Conservation (phyloP, 2,113 vertebrate genomes). For the Ia io region DNA sequence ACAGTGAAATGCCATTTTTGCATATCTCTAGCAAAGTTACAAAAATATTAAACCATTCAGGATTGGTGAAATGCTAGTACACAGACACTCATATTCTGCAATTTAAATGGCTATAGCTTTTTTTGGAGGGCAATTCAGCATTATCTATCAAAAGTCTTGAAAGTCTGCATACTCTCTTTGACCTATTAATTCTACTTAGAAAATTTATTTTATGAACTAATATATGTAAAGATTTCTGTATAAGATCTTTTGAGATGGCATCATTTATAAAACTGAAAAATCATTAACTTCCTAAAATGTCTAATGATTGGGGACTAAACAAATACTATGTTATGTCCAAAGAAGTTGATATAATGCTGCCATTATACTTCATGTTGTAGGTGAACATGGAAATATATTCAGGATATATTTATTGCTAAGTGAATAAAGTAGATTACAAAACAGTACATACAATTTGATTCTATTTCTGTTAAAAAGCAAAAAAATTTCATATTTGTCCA, state of each 20-base stretch:
- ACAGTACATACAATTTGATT: neutral
- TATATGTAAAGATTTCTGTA: neutral
- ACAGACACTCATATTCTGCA: neutral
- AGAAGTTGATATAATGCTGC: neutral
- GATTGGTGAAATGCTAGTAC: neutral
- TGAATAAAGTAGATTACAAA: neutral
- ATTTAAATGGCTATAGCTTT: neutral
- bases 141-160: conserved; percentile 26
- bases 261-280: conserved; percentile 5
- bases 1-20: neutral
- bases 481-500: neutral
- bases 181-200: neutral
- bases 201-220: neutral
- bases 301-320: neutral
- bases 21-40: neutral
- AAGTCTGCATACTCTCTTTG: neutral
- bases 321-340: neutral
- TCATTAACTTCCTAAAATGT: conserved; percentile 10
- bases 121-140: neutral
- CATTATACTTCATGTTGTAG: neutral
- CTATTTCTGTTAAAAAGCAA: conserved; percentile 29
- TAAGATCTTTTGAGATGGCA: neutral
- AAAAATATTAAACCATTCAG: conserved; percentile 24
- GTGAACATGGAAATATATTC: neutral
- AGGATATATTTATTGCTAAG: neutral